phyloP scores from a whole-genome alignment of 2,113 vertebrate species.

The Tupaia tana region DNA sequence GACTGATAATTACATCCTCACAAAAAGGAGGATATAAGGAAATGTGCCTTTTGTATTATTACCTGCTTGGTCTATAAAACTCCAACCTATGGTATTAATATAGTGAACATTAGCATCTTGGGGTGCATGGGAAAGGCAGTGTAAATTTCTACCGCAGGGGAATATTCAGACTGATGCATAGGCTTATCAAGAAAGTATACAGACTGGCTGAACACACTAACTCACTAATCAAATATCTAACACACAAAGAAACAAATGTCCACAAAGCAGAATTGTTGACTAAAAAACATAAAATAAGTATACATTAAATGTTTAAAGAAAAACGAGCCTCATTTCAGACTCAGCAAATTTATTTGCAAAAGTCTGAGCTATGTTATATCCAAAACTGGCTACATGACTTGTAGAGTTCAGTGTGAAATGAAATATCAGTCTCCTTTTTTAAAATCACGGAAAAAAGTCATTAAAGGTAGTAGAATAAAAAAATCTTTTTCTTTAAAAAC shows the following conservation, averaged over 20 bases:
- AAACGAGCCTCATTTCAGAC: background rate
- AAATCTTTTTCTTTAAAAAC: background rate
- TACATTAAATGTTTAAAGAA: conserved; percentile 40
- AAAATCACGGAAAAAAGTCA: background rate
- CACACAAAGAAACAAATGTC: background rate
- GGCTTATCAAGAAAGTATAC: background rate
- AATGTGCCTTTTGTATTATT: background rate
- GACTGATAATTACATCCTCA: background rate
- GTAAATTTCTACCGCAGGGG: background rate
- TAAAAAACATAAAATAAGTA: conserved; percentile 19
- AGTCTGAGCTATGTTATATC: conserved; percentile 3
- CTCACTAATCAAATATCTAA: background rate
- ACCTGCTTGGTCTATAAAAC: background rate
- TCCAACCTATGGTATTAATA: background rate
- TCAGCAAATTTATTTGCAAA: conserved; percentile 45
- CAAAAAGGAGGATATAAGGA: background rate
- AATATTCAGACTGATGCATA: background rate
- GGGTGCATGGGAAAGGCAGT: background rate
- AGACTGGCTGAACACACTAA: background rate
- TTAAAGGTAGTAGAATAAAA: background rate
- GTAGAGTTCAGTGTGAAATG: conserved; percentile 19
- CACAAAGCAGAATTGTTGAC: background rate
- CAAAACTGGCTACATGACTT: conserved; percentile 22
- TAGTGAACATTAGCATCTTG: background rate
- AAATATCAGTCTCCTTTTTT: conserved; percentile 3